Percentiles rank a stretch among this genome's conserved stretches.
phyloP scores from a whole-genome alignment of 2,888 invertebrate genomes.

The Torymus auratus region DNA sequence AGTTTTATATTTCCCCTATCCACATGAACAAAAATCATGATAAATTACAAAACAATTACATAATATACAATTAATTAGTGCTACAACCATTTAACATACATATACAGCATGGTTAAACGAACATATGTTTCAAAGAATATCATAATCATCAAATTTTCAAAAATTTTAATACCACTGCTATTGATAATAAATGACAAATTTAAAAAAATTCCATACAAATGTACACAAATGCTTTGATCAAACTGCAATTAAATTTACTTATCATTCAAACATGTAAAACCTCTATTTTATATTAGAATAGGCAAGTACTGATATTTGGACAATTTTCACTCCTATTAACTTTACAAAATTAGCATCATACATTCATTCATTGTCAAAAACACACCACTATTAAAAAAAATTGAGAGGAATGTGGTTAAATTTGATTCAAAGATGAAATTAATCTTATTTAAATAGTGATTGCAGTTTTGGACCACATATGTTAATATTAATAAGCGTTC shows the following conservation, averaged over 20 bases:
- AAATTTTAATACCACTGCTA: too few relatives aligned
- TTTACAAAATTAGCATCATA: background rate
- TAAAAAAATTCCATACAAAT: slow-evolving; percentile 26
- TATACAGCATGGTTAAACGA: slow-evolving; percentile 16
- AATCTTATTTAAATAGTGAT: slow-evolving; percentile 28
- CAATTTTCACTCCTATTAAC: slow-evolving; percentile 41
- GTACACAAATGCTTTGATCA: slow-evolving; percentile 38
- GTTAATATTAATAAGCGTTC: slow-evolving; percentile 35
- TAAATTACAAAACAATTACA: slow-evolving; percentile 38
- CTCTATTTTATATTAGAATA: slow-evolving; percentile 44
- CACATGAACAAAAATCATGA: slow-evolving; percentile 13
- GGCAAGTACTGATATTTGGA: slow-evolving; percentile 43
- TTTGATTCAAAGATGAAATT: slow-evolving; percentile 48
- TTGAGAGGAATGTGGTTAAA: slow-evolving; percentile 48
- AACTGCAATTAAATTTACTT: slow-evolving; percentile 26
- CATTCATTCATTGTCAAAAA: slow-evolving; percentile 37
- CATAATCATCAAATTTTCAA: too few relatives aligned
- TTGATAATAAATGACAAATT: too few relatives aligned
- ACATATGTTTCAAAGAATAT: slow-evolving; percentile 14
- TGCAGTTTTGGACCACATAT: slow-evolving; percentile 26
- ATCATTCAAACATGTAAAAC: slow-evolving; percentile 31
- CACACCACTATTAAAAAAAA: slow-evolving; percentile 27
- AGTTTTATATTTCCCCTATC: slow-evolving; percentile 5
- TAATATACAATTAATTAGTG: slow-evolving; percentile 20
- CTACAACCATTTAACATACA: slow-evolving; percentile 25